Conservation (phyloP, 2,888 invertebrate genomes). For the Fabriciana adippe region DNA sequence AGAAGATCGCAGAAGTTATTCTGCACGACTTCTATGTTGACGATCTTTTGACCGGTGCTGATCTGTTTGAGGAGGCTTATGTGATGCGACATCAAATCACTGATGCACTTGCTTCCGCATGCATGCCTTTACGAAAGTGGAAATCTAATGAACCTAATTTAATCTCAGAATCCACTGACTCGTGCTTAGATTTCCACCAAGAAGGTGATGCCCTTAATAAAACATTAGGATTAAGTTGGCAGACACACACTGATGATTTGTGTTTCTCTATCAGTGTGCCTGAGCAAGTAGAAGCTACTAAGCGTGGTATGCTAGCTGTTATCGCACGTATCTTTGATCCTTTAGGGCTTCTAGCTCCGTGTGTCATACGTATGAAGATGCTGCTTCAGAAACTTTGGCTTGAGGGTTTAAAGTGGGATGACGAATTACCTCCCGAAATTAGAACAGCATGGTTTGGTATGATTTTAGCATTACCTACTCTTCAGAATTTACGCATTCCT, state of each 20-base stretch:
- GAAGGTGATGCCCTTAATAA: not conserved
- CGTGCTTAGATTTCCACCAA: conserved; percentile 23
- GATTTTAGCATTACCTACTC: not conserved
- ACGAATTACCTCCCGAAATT: too few species aligned
- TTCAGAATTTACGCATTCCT: not conserved
- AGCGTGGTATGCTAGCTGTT: too few species aligned
- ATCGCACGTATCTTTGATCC: too few species aligned
- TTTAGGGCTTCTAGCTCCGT: too few species aligned
- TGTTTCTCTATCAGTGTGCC: too few species aligned
- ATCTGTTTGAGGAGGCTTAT: conserved; percentile 29
- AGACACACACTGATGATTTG: too few species aligned
- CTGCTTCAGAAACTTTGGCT: too few species aligned
- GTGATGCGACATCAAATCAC: conserved; percentile 29
- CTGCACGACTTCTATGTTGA: conserved; percentile 44
- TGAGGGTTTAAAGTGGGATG: too few species aligned
- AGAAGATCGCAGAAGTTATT: conserved; percentile 36
- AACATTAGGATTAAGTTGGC: too few species aligned
- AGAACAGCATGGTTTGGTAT: not conserved
- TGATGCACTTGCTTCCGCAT: conserved; percentile 36
- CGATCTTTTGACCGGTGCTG: conserved; percentile 34
- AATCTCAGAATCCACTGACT: conserved; percentile 20
- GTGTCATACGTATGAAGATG: too few species aligned
- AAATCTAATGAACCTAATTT: conserved; percentile 38
- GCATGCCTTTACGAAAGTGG: conserved; percentile 43
- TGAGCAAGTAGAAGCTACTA: too few species aligned